phyloP scores from a whole-genome alignment of 92 coral and sea anemone genomes.

The Virgularia gustaviana region DNA sequence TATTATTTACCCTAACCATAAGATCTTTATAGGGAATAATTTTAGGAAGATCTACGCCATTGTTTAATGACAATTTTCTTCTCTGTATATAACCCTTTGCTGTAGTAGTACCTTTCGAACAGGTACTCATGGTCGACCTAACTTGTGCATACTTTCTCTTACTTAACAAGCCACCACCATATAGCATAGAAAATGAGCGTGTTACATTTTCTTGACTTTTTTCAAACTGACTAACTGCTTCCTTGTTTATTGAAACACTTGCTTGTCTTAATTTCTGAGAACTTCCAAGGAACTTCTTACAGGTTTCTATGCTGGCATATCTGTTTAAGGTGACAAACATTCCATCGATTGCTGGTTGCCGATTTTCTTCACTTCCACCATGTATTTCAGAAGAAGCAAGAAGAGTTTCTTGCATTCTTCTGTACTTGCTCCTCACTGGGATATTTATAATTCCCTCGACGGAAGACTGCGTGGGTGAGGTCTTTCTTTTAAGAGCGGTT shows the following conservation, averaged over 20 bases:
- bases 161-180: constrained; percentile 44
- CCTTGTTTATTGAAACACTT: not conserved
- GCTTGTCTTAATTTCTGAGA: constrained; percentile 31
- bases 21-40: constrained; percentile 52
- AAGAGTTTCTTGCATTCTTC: constrained; percentile 32
- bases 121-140: constrained; percentile 46
- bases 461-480: constrained; percentile 20
- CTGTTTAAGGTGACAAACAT: constrained; percentile 39
- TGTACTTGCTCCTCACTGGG: constrained; percentile 29
- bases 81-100: constrained; percentile 46
- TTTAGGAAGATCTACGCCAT: constrained; percentile 56
- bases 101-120: constrained; percentile 45
- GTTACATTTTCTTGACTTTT: constrained; percentile 33
- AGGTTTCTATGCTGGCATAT: constrained; percentile 19
- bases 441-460: constrained; percentile 34
- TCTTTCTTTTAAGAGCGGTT: constrained; percentile 28
- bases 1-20: constrained; percentile 38
- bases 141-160: constrained; percentile 44
- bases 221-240: constrained; percentile 27
- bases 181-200: constrained; percentile 43
- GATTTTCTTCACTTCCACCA: constrained; percentile 32
- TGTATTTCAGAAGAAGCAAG: constrained; percentile 30
- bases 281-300: constrained; percentile 13
- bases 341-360: constrained; percentile 46
- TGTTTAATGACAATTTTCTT: constrained; percentile 46